Base-by-base conservation (phyloP, 2,113 vertebrate species). In the Cervus canadensis region DNA sequence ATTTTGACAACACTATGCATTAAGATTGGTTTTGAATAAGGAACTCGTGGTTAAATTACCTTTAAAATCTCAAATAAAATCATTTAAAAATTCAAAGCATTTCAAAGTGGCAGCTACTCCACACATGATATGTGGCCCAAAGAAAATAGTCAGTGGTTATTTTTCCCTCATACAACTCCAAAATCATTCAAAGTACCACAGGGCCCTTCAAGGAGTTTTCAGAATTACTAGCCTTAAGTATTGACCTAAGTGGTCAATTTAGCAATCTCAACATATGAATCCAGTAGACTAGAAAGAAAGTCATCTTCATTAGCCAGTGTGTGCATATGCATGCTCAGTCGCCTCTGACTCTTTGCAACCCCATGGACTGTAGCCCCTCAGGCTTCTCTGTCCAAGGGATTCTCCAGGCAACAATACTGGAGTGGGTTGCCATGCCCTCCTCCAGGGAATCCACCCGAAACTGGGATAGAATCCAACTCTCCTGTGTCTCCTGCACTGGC, bases 31-130 rank as follows among this genome's bases (percentile, higher is more conserved):
- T 97, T 95, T 83, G 16, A 21, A 52, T 59, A 60, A 40, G 23
- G 56, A 97, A 82, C 11, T 82, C 0, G 3, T 94, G 15, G 33
- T 56, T 78, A 95, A 93, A 96, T 89, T 79, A 87, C 71, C 26
- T 87, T 52, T 43, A 54, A 94, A 97, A 96, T 89, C 10, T 17
- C 54, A 71, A 94, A 67, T 89, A 87, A 79, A 87, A 94, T 67
- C 12, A 76, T 30, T 86, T 88, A 14, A 74, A 86, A 92, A 93
- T 88, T 88, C 28, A 67, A 76, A 60, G 54, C 7, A 87, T 54
- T 97, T 93, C 45, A 96, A 84, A 59, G 11, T 92, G 83, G 3
- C 14, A 84, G 52, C 28, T 45, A 64, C 71, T 94, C 94, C 19
- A 89, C 14, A 62, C 33, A 71, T 48, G 81, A 84, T 48, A 52